Percentiles rank a stretch among this genome's conserved stretches.
Conservation (phyloP, 1,140 invertebrate species). For the Thaumetopoea pityocampa region DNA sequence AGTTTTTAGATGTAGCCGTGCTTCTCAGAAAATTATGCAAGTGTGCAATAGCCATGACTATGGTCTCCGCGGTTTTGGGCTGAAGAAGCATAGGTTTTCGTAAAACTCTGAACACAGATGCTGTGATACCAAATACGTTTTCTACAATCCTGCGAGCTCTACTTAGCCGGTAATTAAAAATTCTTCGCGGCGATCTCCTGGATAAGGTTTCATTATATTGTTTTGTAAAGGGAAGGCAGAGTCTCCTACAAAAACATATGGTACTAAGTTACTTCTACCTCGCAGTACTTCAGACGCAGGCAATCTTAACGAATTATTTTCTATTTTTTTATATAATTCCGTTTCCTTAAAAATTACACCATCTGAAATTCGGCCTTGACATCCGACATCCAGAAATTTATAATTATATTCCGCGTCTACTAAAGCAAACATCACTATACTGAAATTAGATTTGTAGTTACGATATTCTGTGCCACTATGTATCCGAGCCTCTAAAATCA, state of each 20-base stretch:
- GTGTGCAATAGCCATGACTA: conserved; percentile 15
- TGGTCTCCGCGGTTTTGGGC: conserved; percentile 12
- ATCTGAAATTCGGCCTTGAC: conserved; percentile 8
- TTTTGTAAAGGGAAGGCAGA: conserved; percentile 11
- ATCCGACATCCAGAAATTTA: conserved; percentile 9
- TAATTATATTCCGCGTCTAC: conserved; percentile 9
- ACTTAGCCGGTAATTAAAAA: conserved; percentile 6
- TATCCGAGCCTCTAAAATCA: conserved; percentile 1
- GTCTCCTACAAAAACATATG: conserved; percentile 11
- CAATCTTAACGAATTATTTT: conserved; percentile 9
- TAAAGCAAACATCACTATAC: conserved; percentile 8
- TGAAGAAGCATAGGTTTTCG: conserved; percentile 15
- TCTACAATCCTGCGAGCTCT: conserved; percentile 9
- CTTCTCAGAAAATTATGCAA: conserved; percentile 11
- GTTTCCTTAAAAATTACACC: conserved; percentile 7
- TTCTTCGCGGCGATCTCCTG: conserved; percentile 7
- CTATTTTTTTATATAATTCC: conserved; percentile 9
- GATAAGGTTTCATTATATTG: conserved; percentile 8
- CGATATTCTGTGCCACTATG: conserved; percentile 7
- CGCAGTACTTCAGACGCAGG: conserved; percentile 6
- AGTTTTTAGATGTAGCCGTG: conserved; percentile 7
- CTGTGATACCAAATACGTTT: too few species aligned
- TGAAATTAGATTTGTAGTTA: conserved; percentile 6
- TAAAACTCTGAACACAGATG: too few species aligned
- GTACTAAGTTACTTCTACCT: conserved; percentile 7